Conservation (phyloP, 2,113 vertebrate genomes). For the Lophura nycthemera region DNA sequence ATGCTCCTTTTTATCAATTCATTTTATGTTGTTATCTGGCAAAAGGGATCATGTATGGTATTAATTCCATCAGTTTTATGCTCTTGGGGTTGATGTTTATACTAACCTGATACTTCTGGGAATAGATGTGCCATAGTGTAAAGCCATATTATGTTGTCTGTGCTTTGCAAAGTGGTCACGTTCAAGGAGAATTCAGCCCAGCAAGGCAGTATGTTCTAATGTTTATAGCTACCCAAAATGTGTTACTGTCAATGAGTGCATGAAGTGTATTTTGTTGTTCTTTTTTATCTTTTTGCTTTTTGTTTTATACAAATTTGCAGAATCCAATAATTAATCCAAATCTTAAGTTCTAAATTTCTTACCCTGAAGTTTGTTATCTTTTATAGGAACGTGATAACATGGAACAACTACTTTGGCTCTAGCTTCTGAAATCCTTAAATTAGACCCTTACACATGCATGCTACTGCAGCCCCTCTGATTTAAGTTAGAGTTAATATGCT, state of each 20-base stretch:
- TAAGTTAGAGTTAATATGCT: not conserved
- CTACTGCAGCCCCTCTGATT: not conserved
- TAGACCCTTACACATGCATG: not conserved
- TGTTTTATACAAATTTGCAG: not conserved
- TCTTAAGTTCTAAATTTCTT: not conserved
- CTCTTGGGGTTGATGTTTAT: not conserved
- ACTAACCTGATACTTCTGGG: not conserved
- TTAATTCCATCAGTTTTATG: not conserved
- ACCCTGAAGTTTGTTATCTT: not conserved
- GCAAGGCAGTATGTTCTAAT: rapidly evolving
- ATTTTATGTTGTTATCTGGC: not conserved
- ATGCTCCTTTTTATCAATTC: not conserved
- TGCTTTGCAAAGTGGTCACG: rapidly evolving
- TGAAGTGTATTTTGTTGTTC: not conserved
- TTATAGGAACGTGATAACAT: not conserved
- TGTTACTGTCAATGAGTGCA: not conserved
- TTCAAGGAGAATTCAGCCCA: not conserved
- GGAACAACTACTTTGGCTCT: not conserved
- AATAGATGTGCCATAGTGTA: not conserved
- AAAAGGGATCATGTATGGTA: not conserved
- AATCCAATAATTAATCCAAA: not conserved
- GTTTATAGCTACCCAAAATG: not conserved
- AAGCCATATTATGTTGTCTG: not conserved
- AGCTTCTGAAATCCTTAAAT: not conserved
- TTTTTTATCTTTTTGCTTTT: not conserved